These are phyloP conservation scores for Pedionomus torquatus DNA, from an alignment of 2,113 vertebrate genomes.

Conservation along the genomic window DNA sequence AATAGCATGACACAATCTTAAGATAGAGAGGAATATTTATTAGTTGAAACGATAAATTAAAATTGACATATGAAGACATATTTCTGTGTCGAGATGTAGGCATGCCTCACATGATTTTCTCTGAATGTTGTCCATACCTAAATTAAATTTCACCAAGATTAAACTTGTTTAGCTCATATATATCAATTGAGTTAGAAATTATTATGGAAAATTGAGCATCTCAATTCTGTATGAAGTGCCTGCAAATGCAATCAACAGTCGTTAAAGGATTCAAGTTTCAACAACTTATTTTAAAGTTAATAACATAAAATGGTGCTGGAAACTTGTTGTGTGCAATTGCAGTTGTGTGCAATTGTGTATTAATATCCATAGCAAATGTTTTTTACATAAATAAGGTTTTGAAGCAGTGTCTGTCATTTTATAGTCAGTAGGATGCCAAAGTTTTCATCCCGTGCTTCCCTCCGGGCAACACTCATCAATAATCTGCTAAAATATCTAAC, in stretches of 20 bases:
- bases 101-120: conserved; percentile 26
- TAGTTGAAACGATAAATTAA: neutral
- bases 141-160: conserved; percentile 75
- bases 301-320: neutral
- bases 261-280: conserved; percentile 56
- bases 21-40: neutral
- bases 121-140: conserved; percentile 63
- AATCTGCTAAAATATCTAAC: conserved; percentile 48
- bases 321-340: conserved; percentile 32
- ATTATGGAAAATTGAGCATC: conserved; percentile 66
- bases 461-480: conserved; percentile 12
- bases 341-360: conserved; percentile 50
- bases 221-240: conserved; percentile 64
- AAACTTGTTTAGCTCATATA: conserved; percentile 65
- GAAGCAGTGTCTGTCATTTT: neutral
- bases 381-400: conserved; percentile 4
- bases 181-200: conserved; percentile 71
- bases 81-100: neutral
- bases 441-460: neutral
- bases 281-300: conserved; percentile 57
- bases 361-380: neutral
- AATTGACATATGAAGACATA: neutral
- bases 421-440: neutral
- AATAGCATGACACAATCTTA: neutral
- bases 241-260: conserved; percentile 54